These are phyloP conservation scores for Speoplatyrhinus poulsoni DNA, from an alignment of 2,113 vertebrate genomes.

Conservation along the genomic window DNA sequence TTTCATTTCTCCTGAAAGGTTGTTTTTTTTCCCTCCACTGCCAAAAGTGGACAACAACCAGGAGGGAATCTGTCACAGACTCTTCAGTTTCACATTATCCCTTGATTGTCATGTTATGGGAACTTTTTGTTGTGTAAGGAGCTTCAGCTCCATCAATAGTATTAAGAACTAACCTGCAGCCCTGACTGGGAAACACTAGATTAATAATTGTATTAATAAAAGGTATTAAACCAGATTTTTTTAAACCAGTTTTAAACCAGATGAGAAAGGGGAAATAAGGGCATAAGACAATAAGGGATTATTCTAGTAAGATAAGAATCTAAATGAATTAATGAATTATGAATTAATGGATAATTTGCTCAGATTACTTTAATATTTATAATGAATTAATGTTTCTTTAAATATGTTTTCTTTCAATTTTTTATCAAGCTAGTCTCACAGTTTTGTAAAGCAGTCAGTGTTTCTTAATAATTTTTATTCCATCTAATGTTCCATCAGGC, in stretches of 20 bases:
- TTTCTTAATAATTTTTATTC: conserved; percentile 42
- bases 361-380: conserved; percentile 35
- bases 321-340: not conserved
- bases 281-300: not conserved
- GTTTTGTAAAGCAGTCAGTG: conserved; percentile 22
- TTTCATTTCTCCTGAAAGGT: conserved; percentile 9
- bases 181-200: not conserved
- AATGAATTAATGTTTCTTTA: conserved; percentile 13
- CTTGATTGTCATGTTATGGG: not conserved
- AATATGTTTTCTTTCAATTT: conserved; percentile 1
- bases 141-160: not conserved
- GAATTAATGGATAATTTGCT: conserved; percentile 39
- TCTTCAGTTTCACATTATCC: not conserved
- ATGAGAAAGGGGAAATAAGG: not conserved
- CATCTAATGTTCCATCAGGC: conserved; percentile 11
- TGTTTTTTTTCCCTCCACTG: conserved; percentile 1
- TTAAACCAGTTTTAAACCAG: not conserved
- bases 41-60: not conserved
- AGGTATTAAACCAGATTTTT: too few species aligned
- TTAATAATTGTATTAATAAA: not conserved
- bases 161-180: conserved; percentile 5
- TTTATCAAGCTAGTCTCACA: conserved; percentile 2
- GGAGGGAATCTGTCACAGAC: not conserved
- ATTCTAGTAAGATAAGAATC: not conserved
- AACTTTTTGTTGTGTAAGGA: not conserved